Conservation (phyloP, 2,113 vertebrate species). For the Antechinus flavipes region DNA sequence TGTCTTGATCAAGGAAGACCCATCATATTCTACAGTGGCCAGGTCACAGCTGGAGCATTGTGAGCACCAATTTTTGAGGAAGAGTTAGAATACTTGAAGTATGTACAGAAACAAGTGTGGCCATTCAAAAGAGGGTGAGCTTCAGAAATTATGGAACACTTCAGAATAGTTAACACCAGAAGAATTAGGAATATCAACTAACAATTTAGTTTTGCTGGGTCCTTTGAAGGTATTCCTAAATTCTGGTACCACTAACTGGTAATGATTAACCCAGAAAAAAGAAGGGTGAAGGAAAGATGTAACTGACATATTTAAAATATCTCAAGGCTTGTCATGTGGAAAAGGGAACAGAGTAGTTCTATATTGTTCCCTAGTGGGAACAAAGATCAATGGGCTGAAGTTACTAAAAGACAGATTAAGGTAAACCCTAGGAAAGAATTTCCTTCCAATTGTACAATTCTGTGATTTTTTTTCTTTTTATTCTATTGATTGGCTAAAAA, state of each 20-base stretch:
- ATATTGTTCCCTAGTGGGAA: not conserved
- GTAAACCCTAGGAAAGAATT: not conserved
- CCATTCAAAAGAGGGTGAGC: not conserved
- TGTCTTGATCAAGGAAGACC: too few relatives aligned
- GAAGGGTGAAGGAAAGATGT: not conserved
- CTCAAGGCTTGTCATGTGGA: not conserved
- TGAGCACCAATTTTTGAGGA: too few relatives aligned
- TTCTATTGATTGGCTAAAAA: not conserved
- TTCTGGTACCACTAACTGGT: not conserved
- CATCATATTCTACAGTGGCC: too few relatives aligned
- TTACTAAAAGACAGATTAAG: not conserved
- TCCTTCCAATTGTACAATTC: not conserved
- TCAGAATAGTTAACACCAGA: not conserved
- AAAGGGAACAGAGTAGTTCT: not conserved
- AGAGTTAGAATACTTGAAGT: too few relatives aligned
- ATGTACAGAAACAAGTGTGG: too few relatives aligned
- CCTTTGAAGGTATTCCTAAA: not conserved
- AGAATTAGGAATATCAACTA: not conserved
- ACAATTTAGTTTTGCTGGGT: not conserved
- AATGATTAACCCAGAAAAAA: not conserved
- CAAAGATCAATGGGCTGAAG: not conserved
- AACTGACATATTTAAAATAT: not conserved
- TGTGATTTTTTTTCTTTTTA: not conserved
- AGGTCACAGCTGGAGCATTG: too few relatives aligned
- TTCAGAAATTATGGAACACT: not conserved